Evolutionary conservation across 2,113 vertebrate species (phyloP).

Genomic region (Malurus melanocephalus): DNA sequence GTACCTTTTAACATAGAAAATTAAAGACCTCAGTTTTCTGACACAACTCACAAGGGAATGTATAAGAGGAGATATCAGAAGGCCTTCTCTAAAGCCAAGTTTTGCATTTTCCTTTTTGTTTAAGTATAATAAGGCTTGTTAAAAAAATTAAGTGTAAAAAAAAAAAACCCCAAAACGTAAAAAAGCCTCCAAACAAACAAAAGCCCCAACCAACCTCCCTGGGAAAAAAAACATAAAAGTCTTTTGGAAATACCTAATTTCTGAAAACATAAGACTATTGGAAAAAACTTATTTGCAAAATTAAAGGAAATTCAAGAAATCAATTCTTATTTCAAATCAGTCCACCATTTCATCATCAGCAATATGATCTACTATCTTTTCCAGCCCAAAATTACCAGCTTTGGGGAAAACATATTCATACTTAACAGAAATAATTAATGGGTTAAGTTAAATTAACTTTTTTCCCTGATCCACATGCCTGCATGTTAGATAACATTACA

Average conservation of each 20-base stretch:
- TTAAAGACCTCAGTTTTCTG: neutral
- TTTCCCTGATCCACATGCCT: slow-evolving; percentile 81
- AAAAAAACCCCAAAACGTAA: neutral
- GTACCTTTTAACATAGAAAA: neutral
- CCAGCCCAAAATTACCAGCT: slow-evolving; percentile 70
- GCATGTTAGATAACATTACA: slow-evolving; percentile 77
- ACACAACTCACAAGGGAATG: neutral
- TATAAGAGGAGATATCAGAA: neutral
- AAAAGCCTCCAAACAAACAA: neutral
- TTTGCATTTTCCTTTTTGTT: slow-evolving; percentile 29
- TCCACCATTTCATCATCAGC: slow-evolving; percentile 27
- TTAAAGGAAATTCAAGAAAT: slow-evolving; percentile 43
- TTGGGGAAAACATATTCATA: slow-evolving; percentile 59
- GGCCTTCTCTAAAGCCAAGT: neutral
- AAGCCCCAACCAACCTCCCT: neutral
- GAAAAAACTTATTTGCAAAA: slow-evolving; percentile 25
- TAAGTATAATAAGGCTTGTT: slow-evolving; percentile 14
- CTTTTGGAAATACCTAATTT: slow-evolving; percentile 23
- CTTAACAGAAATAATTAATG: slow-evolving; percentile 53
- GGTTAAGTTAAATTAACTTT: slow-evolving; percentile 60
- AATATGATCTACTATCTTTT: slow-evolving; percentile 19
- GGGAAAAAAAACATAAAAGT: neutral
- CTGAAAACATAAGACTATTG: slow-evolving; percentile 2
- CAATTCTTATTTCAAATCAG: slow-evolving; percentile 35
- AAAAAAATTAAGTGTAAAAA: neutral